Percentiles rank a stretch among this genome's conserved stretches.
Conservation (phyloP, 1,140 invertebrate species). For the Portunus trituberculatus region DNA sequence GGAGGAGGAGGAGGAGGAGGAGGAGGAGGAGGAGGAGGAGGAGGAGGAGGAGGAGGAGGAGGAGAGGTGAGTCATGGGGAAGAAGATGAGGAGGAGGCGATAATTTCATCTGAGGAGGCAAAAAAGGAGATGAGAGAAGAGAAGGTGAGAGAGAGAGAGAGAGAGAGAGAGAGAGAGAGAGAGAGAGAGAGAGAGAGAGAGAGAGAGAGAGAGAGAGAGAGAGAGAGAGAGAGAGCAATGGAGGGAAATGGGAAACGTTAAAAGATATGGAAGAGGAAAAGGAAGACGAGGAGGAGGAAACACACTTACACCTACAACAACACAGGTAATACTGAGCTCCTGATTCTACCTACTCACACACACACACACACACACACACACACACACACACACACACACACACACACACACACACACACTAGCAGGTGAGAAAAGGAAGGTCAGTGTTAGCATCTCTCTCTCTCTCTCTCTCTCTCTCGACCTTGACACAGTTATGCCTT, state of each 20-base stretch:
- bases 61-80: no score
- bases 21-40: background rate
- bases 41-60: background rate
- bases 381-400: conserved; percentile 32
- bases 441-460: background rate
- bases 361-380: conserved; percentile 32
- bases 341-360: background rate
- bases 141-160: no score
- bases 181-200: no score
- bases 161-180: no score
- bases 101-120: background rate
- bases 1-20: background rate
- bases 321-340: no score
- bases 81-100: background rate
- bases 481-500: background rate
- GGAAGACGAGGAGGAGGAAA: background rate
- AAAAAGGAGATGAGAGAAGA: background rate
- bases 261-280: background rate
- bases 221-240: background rate
- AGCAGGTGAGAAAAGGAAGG: no score
- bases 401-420: conserved; percentile 28
- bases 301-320: no score
- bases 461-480: no score
- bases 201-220: background rate
- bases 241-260: background rate